These are phyloP conservation scores for Semotilus atromaculatus DNA, from an alignment of 2,797 vertebrate genomes.

Conservation along the genomic window DNA sequence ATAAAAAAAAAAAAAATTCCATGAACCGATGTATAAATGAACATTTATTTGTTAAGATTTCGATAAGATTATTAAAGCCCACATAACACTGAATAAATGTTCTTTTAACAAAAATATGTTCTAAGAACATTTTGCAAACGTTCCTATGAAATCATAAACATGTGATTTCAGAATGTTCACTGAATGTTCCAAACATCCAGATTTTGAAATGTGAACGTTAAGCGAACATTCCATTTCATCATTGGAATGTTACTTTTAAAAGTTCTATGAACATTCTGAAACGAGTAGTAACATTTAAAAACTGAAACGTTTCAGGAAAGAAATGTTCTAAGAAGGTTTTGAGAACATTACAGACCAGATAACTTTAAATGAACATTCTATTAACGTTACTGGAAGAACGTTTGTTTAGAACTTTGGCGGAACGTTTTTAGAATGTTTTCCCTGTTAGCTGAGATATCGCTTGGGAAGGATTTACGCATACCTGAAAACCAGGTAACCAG, in stretches of 20 bases:
- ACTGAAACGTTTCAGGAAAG: background rate
- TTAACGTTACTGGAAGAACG: background rate
- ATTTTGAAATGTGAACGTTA: background rate
- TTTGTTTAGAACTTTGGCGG: background rate
- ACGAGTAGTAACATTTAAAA: background rate
- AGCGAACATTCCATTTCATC: background rate
- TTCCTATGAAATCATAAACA: background rate
- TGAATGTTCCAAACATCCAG: background rate
- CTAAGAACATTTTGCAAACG: too few relatives aligned
- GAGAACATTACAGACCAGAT: background rate
- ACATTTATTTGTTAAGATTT: background rate
- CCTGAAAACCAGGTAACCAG: constrained; percentile 1
- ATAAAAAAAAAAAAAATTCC: too few relatives aligned
- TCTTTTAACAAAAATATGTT: too few relatives aligned
- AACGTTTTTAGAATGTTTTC: background rate
- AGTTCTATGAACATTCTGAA: background rate
- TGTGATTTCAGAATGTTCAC: background rate
- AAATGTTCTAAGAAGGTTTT: background rate
- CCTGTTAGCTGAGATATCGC: background rate
- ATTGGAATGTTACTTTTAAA: background rate
- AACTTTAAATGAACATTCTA: background rate
- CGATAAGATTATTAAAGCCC: background rate
- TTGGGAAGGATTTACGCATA: constrained; percentile 13
- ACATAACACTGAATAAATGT: too few relatives aligned
- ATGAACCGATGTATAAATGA: too few relatives aligned